Percentiles rank a stretch among this genome's conserved stretches.
These are phyloP conservation scores for Bembecia ichneumoniformis DNA, from an alignment of 2,888 invertebrate species.

Conservation along the genomic window DNA sequence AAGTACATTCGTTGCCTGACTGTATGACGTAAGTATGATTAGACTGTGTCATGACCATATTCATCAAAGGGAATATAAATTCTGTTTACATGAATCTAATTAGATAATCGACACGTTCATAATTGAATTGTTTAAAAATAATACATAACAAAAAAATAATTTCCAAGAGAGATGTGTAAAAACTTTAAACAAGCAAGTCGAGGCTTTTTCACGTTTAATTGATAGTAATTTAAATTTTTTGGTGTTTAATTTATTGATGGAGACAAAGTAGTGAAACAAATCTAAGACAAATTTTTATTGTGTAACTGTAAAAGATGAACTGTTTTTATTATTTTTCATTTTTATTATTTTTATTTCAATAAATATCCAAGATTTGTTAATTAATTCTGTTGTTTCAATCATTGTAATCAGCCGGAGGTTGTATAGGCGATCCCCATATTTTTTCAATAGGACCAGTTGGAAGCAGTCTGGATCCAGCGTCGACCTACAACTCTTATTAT, in stretches of 20 bases:
- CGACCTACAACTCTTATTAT: neutral
- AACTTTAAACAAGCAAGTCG: too few relatives aligned
- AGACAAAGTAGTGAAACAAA: constrained; percentile 53
- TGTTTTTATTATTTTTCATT: constrained; percentile 73
- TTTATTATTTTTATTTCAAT: constrained; percentile 73
- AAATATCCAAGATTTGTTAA: constrained; percentile 73
- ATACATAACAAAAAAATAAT: neutral
- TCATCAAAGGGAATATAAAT: too few relatives aligned
- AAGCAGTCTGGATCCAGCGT: neutral
- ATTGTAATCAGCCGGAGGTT: too few relatives aligned
- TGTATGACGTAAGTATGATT: too few relatives aligned
- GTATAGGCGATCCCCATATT: too few relatives aligned
- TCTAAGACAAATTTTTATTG: constrained; percentile 69
- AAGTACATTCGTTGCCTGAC: too few relatives aligned
- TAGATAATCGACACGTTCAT: neutral
- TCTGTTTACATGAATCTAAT: too few relatives aligned
- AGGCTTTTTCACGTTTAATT: neutral
- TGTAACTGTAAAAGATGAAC: constrained; percentile 70
- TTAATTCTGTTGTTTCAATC: constrained; percentile 47
- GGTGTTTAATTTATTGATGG: constrained; percentile 26
- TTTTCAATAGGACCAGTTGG: neutral
- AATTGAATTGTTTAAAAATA: neutral
- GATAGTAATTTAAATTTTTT: neutral
- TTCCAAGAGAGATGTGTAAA: neutral
- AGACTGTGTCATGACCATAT: too few relatives aligned